A percentile compares a stretch with the other conserved stretches of the same genome.
phyloP scores from a whole-genome alignment of 2,113 vertebrate genomes.

The Camelus bactrianus region DNA sequence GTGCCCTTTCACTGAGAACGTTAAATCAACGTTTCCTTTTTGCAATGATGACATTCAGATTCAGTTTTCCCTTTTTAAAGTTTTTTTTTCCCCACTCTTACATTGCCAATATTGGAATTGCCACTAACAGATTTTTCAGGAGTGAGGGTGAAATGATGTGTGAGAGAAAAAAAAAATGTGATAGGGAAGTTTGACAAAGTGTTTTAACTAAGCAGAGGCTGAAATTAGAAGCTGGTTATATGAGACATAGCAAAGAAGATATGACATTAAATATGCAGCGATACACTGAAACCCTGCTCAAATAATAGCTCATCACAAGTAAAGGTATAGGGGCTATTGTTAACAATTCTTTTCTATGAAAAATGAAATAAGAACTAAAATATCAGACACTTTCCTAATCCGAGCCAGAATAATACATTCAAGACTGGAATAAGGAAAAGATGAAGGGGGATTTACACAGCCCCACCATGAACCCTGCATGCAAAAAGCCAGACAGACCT shows the following conservation, averaged over 20 bases:
- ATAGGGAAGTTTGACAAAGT: slow-evolving; percentile 78
- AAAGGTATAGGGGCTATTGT: not conserved
- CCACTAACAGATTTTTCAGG: slow-evolving; percentile 77
- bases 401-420: not conserved
- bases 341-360: slow-evolving; percentile 32
- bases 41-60: slow-evolving; percentile 70
- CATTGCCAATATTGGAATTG: slow-evolving; percentile 77
- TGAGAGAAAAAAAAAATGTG: slow-evolving; percentile 65
- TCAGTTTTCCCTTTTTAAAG: slow-evolving; percentile 59
- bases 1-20: not conserved
- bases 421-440: not conserved
- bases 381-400: not conserved
- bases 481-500: not conserved
- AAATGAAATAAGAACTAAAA: slow-evolving; percentile 52
- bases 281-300: not conserved
- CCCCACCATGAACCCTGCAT: not conserved
- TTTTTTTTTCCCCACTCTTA: slow-evolving; percentile 35
- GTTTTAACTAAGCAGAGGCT: slow-evolving; percentile 71
- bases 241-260: slow-evolving; percentile 66
- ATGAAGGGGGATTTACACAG: not conserved
- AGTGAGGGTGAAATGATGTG: slow-evolving; percentile 75
- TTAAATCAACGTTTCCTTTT: slow-evolving; percentile 42
- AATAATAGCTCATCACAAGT: not conserved
- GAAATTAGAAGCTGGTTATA: slow-evolving; percentile 74
- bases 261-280: slow-evolving; percentile 70